These are phyloP conservation scores for Dipodomys merriami DNA, from an alignment of 2,113 vertebrate genomes.

Conservation along the genomic window DNA sequence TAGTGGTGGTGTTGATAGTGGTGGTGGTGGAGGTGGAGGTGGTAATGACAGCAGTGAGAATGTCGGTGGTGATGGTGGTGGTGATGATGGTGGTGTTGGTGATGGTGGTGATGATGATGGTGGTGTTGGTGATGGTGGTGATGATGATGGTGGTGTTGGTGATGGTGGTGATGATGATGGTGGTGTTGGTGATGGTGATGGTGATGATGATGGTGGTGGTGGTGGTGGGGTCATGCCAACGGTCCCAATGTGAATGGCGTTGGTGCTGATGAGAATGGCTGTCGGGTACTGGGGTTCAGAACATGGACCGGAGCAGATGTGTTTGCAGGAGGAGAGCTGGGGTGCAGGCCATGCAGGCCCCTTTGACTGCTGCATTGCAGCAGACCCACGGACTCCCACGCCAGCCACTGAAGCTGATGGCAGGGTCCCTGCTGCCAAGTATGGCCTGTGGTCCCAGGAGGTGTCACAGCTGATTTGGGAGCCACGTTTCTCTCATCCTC, in stretches of 20 bases:
- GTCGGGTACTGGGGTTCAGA: background rate
- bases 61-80: background rate
- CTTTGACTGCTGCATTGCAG: too few relatives aligned
- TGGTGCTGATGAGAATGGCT: too few relatives aligned
- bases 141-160: too few relatives aligned
- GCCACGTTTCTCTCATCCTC: background rate
- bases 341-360: too few relatives aligned
- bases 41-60: fast-evolving
- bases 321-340: background rate
- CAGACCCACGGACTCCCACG: fast-evolving
- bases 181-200: fast-evolving
- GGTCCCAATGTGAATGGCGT: fast-evolving
- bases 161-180: fast-evolving
- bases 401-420: background rate
- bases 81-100: too few relatives aligned
- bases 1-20: background rate
- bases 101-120: fast-evolving
- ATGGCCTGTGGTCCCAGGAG: background rate
- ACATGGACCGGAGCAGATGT: background rate
- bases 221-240: fast-evolving
- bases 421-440: background rate
- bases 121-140: fast-evolving
- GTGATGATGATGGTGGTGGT: fast-evolving
- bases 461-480: background rate
- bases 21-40: fast-evolving